phyloP scores from a whole-genome alignment of 2,888 invertebrate genomes.

The Thecophora atra region DNA sequence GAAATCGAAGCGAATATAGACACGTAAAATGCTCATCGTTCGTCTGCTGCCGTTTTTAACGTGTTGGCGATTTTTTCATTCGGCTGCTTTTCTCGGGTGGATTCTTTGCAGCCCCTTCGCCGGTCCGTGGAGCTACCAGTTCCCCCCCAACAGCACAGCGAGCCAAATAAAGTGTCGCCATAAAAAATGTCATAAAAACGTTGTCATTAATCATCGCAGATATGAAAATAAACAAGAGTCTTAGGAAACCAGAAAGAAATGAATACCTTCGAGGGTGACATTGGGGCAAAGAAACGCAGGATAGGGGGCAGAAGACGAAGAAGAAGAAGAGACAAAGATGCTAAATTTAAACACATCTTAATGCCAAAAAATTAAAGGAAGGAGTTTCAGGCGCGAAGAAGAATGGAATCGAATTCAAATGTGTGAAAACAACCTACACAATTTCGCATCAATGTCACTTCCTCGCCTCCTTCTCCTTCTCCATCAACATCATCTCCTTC shows the following conservation, averaged over 20 bases:
- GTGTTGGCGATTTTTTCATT: background rate
- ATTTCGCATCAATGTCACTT: background rate
- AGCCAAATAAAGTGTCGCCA: background rate
- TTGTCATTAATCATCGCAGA: background rate
- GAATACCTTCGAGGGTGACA: no score
- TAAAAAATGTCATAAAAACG: constrained; percentile 8
- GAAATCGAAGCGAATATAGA: no score
- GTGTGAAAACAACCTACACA: background rate
- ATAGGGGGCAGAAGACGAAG: no score
- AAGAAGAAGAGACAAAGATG: no score
- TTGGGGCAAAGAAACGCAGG: no score
- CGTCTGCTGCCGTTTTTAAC: background rate
- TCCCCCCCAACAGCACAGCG: background rate
- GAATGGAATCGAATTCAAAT: no score
- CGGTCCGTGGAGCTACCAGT: background rate
- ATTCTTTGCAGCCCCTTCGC: background rate
- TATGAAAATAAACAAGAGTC: background rate
- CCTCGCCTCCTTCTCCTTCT: no score
- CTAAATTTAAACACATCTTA: no score
- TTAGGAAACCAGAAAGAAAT: background rate
- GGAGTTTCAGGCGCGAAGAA: no score
- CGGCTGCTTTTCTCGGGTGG: background rate
- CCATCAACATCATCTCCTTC: no score
- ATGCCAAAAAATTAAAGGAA: no score
- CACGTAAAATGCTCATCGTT: no score